Base-by-base conservation (phyloP, 1,140 invertebrate species). In the Drosophila watanabei region DNA sequence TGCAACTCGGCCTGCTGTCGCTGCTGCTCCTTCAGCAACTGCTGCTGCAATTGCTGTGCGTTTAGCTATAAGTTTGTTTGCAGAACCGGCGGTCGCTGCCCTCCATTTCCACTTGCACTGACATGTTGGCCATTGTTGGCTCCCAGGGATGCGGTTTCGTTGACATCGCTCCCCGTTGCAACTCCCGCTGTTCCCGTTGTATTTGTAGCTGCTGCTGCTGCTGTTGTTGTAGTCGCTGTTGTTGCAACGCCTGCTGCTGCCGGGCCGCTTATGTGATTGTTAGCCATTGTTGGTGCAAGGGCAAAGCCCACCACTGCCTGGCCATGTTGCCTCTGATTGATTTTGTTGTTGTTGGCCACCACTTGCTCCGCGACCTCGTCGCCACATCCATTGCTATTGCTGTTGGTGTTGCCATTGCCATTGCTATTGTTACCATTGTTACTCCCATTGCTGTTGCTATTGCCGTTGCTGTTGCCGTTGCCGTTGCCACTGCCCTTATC, bases 1-100 rank as follows among this genome's bases (percentile, higher is more conserved):
- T 49, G 48, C 48, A 54, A 32, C 28, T 77, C 57, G 13, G 41
- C 64, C 5, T 79, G 73, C 14, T 90, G 84, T 33, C 80, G 82
- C 54, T 84, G 75, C 51, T 88, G 83, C 54, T 88, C 73, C 62
- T 77, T 87, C 14, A 87, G 65, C 66, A 92, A 60, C 63, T 89
- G 82, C 64, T 92, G 71, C 58, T 92, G 89, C 77, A 89, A 69
- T 87, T 90, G 82, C 48, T 91, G 82, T 30, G 82, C 88, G 87
- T 84, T 92, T 92, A 86, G 91, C 82, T 92, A 92, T 92, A 92
- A 92, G 68, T 91, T 92, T 37, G 91, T 92, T 51, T 86, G 83
- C 46, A 88, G 20, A 16, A 91, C 76, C 8, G 87, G 86, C 3
- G 70, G 86, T 20, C 86, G 64, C 18, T 72, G 69, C 46, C 60